Conservation (phyloP, 1,140 invertebrate species). For the Glomeris maerens region DNA sequence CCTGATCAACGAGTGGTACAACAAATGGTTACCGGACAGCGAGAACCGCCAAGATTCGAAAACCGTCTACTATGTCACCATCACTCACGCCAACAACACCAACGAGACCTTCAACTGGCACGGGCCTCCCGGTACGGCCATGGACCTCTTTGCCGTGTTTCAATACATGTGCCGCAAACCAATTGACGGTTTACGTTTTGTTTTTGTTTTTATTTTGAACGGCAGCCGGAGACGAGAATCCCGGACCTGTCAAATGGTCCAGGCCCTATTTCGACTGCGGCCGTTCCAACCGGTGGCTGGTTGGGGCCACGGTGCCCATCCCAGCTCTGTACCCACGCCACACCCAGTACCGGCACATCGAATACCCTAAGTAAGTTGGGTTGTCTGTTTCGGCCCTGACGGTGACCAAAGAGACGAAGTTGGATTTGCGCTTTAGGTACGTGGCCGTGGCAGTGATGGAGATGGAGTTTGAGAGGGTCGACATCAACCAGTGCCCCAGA, state of each 20-base stretch:
- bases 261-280: slow-evolving; percentile 93
- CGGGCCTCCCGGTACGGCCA: slow-evolving; percentile 54
- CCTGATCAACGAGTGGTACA: slow-evolving; percentile 86
- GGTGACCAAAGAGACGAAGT: background rate
- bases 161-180: background rate
- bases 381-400: no score
- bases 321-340: slow-evolving; percentile 91
- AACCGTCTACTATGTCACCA: slow-evolving; percentile 57
- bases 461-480: slow-evolving; percentile 93
- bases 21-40: slow-evolving; percentile 71
- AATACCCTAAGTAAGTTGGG: slow-evolving; percentile 78
- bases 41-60: slow-evolving; percentile 71
- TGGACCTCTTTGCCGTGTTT: slow-evolving; percentile 13
- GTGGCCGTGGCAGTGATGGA: slow-evolving; percentile 84
- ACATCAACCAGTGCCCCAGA: slow-evolving; percentile 91
- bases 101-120: slow-evolving; percentile 92
- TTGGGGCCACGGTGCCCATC: slow-evolving; percentile 81
- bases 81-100: slow-evolving; percentile 84
- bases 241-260: slow-evolving; percentile 84
- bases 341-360: slow-evolving; percentile 83
- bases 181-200: background rate
- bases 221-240: slow-evolving; percentile 61
- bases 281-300: slow-evolving; percentile 86
- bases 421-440: slow-evolving; percentile 52
- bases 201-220: slow-evolving; percentile 16